phyloP scores from a whole-genome alignment of 2,113 vertebrate species.

The Oxyura jamaicensis region DNA sequence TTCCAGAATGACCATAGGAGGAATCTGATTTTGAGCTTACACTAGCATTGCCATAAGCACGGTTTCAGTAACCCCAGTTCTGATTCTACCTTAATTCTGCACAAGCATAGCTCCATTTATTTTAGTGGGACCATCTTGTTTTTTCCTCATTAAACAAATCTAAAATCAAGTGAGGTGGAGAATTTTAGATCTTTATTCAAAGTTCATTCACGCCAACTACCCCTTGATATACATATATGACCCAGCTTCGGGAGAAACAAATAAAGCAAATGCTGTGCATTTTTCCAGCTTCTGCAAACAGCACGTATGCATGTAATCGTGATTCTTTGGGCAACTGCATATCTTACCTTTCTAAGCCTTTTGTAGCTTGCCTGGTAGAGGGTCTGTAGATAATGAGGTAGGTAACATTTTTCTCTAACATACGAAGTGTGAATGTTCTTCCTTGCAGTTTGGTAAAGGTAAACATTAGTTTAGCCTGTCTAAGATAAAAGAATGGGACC shows the following conservation, averaged over 20 bases:
- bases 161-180: not conserved
- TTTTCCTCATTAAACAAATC: not conserved
- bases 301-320: not conserved
- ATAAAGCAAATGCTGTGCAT: not conserved
- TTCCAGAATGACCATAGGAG: conserved; percentile 22
- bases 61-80: not conserved
- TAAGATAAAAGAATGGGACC: not conserved
- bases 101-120: not conserved
- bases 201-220: not conserved
- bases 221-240: not conserved
- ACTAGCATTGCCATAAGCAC: not conserved
- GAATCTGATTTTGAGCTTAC: not conserved
- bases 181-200: not conserved
- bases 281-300: not conserved
- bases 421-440: not conserved
- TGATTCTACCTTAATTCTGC: not conserved
- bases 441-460: not conserved
- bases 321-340: not conserved
- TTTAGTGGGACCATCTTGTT: not conserved
- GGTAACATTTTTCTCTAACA: not conserved
- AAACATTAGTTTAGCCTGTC: not conserved
- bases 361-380: not conserved
- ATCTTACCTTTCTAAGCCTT: not conserved
- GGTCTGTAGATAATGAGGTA: not conserved
- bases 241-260: not conserved